Evolutionary conservation across 2,797 vertebrate genomes (phyloP).

Genomic region (Otolemur crassicaudatus): DNA sequence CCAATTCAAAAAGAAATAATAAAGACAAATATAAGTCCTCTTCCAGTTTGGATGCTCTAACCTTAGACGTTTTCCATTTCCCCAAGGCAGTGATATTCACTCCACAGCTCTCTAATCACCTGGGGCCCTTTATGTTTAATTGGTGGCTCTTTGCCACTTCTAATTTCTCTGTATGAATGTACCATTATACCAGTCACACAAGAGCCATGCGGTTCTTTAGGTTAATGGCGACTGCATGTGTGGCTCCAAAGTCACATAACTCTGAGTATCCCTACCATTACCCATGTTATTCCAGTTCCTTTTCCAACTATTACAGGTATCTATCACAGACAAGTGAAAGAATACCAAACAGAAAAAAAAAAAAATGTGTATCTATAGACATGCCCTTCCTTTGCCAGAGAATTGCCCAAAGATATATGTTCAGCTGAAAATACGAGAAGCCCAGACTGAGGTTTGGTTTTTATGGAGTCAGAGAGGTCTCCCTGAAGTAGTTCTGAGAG

Average conservation of each 20-base stretch:
- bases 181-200: neutral
- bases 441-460: neutral
- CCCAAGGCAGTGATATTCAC: neutral
- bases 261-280: slow-evolving; percentile 36
- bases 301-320: slow-evolving; percentile 37
- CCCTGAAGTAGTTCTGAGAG: neutral
- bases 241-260: slow-evolving; percentile 37
- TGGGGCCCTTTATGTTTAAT: slow-evolving; percentile 28
- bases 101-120: neutral
- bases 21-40: neutral
- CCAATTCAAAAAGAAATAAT: neutral
- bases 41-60: neutral
- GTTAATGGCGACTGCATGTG: slow-evolving; percentile 53
- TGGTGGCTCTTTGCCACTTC: slow-evolving; percentile 33
- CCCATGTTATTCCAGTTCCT: slow-evolving; percentile 31
- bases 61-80: slow-evolving; percentile 30
- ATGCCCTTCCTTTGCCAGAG: neutral
- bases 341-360: neutral
- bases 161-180: slow-evolving; percentile 48
- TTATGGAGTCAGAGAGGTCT: neutral
- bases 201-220: slow-evolving; percentile 40
- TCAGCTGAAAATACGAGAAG: slow-evolving; percentile 10
- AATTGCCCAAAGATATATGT: neutral
- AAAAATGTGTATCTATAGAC: neutral
- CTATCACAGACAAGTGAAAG: slow-evolving; percentile 40